A percentile compares a stretch with the other conserved stretches of the same genome.
Evolutionary conservation across 53 echinoderm and acorn worm species (phyloP).

Genomic region (Paelopatides confundens): DNA sequence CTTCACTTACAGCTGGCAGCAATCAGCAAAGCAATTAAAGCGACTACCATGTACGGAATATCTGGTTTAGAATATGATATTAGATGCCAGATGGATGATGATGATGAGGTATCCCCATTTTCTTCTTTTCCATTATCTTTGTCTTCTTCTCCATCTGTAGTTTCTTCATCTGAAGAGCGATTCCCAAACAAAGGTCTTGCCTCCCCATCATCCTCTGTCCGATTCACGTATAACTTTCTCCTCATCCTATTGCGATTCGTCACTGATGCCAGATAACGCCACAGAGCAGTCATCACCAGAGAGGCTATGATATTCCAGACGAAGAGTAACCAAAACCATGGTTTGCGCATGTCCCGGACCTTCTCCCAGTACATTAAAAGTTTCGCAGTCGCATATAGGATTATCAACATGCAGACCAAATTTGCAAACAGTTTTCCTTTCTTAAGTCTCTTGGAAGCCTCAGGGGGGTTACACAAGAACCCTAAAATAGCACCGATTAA

Average conservation of each 20-base stretch:
- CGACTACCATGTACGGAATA: conserved; percentile 59
- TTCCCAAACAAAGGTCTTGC: background rate
- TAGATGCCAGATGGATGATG: conserved; percentile 46
- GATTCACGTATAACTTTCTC: background rate
- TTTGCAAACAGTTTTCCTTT: background rate
- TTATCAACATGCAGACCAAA: conserved; percentile 14
- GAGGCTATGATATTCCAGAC: conserved; percentile 63
- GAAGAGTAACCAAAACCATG: conserved; percentile 73
- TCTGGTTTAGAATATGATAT: conserved; percentile 70
- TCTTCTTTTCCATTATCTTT: conserved; percentile 41
- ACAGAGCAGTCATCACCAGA: conserved; percentile 26
- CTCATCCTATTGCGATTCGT: background rate
- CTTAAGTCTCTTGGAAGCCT: conserved; percentile 49
- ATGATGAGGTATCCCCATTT: background rate
- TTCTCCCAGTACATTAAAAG: conserved; percentile 71
- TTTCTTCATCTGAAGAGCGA: background rate
- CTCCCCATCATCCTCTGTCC: background rate
- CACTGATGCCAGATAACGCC: conserved; percentile 45
- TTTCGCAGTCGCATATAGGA: conserved; percentile 51
- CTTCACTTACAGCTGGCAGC: conserved; percentile 55
- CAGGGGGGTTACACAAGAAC: conserved; percentile 29
- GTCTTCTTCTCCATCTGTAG: background rate
- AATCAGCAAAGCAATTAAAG: conserved; percentile 65
- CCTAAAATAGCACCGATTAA: conserved; percentile 55
- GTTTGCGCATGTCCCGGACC: conserved; percentile 42